phyloP scores from a whole-genome alignment of 2,113 vertebrate species.

The Crotalus horridus region DNA sequence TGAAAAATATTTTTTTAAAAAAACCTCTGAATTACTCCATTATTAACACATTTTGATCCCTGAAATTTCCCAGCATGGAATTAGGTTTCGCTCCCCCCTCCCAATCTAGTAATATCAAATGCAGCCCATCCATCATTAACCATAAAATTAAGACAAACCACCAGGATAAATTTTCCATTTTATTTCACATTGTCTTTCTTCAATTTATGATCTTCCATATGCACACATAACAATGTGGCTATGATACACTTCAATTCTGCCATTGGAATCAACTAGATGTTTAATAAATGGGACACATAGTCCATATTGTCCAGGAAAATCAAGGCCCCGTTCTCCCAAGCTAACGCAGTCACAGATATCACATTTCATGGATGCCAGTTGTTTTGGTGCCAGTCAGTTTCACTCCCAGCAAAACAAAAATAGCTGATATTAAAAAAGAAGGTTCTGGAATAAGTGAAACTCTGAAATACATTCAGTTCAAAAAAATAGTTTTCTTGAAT shows the following conservation, averaged over 20 bases:
- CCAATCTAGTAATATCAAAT: neutral
- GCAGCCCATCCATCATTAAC: neutral
- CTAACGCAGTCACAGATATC: neutral
- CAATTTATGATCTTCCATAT: neutral
- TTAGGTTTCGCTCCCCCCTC: neutral
- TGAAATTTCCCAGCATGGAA: neutral
- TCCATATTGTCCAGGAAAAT: neutral
- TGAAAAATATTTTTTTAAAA: neutral
- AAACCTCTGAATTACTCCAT: neutral
- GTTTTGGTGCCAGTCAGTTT: conserved; percentile 9
- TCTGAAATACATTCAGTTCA: conserved; percentile 20
- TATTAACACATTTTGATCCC: neutral
- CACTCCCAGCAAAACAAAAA: conserved; percentile 10
- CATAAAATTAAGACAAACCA: conserved; percentile 5
- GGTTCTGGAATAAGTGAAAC: neutral
- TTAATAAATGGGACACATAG: neutral
- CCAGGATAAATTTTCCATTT: conserved; percentile 13
- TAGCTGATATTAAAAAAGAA: neutral
- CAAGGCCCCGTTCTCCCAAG: neutral
- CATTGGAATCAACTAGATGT: neutral
- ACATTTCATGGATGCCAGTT: conserved; percentile 16
- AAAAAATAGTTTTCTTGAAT: neutral
- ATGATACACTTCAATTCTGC: neutral
- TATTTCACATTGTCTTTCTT: conserved; percentile 20
- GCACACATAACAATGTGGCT: neutral